Evolutionary conservation across 2,888 invertebrate genomes (phyloP), one percentile per base, ranked within the genome.

Genomic region (Lasioglossum oenotherae): DNA sequence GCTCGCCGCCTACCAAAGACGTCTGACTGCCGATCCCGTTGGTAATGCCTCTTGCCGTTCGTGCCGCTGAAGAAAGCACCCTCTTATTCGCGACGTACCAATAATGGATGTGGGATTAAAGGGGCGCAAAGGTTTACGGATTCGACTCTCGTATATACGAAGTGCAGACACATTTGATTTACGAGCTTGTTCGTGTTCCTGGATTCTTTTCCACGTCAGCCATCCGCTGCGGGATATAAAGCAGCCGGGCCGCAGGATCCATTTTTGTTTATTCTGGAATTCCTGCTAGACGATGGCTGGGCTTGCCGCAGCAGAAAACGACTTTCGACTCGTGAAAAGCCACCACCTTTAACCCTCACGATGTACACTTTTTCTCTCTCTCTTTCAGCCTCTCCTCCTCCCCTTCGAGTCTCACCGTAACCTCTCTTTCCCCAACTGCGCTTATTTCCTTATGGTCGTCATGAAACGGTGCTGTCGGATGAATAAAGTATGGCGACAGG

Each of bases 71-170:
- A 87, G 90, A 86, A 89, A 86, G 83, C 87, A 84, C 87, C 87
- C 88, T 89, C 89, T 89, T 89, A 91, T 87, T 85, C 89, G 82
- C 89, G 90, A 91, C 91, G 86, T 90, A 87, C 88, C 91, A 91
- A 91, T 91, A 91, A 91, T 90, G 91, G 91, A 91, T 91, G 90
- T 86, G 85, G 89, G 91, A 91, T 91, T 91, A 91, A 91, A 91
- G 90, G 89, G 87, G 88, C 87, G 86, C 81, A 86, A 71, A 84
- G 91, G 87, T 90, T 89, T 83, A 85, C 87, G 89, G 87, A 90
- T 91, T 91, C 91, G 91, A 82, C 89, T 88, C 86, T 89, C 85
- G 88, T 85, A 81, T 82, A 76, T 57, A 79, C 83, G 82, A 74
- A 86, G 81, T 80, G 87, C 88, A 90, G 90, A 91, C 90, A 89